Conservation (phyloP, 2,797 vertebrate species). For the Tragelaphus eurycerus region DNA sequence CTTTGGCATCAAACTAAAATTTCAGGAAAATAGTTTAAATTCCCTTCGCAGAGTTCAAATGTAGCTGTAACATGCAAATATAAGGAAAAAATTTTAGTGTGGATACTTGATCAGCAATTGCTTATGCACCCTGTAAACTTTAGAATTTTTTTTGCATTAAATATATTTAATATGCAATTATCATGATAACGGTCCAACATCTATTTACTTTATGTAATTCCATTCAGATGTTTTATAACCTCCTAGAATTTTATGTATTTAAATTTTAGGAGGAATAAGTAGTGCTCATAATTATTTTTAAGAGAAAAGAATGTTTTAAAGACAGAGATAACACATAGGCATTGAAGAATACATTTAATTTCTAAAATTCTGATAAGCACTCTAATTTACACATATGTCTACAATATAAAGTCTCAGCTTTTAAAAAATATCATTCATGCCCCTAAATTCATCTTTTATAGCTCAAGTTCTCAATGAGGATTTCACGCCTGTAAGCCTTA, state of each 20-base stretch:
- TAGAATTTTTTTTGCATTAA: conserved; percentile 11
- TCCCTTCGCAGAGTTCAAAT: conserved; percentile 43
- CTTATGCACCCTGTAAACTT: background rate
- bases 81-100: conserved; percentile 20
- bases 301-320: conserved; percentile 18
- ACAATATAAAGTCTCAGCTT: background rate
- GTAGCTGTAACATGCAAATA: conserved; percentile 42
- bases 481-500: background rate
- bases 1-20: conserved; percentile 64
- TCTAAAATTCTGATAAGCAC: conserved; percentile 10
- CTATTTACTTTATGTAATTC: background rate
- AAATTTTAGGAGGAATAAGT: background rate
- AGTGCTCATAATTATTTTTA: background rate
- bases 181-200: background rate
- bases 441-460: background rate
- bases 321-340: background rate
- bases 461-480: background rate
- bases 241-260: conserved; percentile 13
- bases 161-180: conserved; percentile 14
- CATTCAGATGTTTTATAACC: background rate
- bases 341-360: background rate
- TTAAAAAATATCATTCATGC: background rate
- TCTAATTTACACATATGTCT: background rate
- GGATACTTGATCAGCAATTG: background rate
- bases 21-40: conserved; percentile 68